Percentiles rank a stretch among this genome's conserved stretches.
Conservation (phyloP, 2,888 invertebrate species). For the Sussaba pulchella region DNA sequence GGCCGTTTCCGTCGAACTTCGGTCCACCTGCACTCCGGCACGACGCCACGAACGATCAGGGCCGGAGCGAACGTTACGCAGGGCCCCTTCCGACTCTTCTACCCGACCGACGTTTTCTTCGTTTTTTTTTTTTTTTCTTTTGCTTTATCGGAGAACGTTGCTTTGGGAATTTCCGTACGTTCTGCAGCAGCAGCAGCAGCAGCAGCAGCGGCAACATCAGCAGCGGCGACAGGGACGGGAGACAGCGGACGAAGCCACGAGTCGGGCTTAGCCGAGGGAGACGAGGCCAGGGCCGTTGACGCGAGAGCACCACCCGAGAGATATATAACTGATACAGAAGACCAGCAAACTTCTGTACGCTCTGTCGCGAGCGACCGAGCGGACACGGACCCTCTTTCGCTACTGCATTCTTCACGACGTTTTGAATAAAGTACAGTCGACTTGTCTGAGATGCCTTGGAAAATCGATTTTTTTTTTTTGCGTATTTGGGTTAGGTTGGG, state of each 20-base stretch:
- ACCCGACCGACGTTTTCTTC: neutral
- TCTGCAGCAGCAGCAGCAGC: neutral
- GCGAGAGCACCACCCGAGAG: slow-evolving; percentile 36
- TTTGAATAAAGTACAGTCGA: neutral
- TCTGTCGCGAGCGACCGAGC: slow-evolving; percentile 39
- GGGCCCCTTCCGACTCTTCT: neutral
- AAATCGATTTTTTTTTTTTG: too few species aligned
- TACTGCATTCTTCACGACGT: slow-evolving; percentile 27
- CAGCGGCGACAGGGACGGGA: slow-evolving; percentile 15
- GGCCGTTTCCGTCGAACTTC: slow-evolving; percentile 81
- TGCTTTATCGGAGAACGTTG: too few species aligned
- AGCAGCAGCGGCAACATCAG: neutral
- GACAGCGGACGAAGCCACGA: slow-evolving; percentile 23
- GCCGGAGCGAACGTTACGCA: slow-evolving; percentile 13
- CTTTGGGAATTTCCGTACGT: neutral
- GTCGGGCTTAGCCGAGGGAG: slow-evolving; percentile 61
- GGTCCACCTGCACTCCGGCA: slow-evolving; percentile 86
- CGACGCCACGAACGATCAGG: slow-evolving; percentile 73
- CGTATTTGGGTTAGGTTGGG: too few species aligned
- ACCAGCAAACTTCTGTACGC: slow-evolving; percentile 31
- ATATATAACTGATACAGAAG: slow-evolving; percentile 17
- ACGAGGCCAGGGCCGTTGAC: slow-evolving; percentile 68
- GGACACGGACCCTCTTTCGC: slow-evolving; percentile 23
- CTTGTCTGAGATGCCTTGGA: neutral
- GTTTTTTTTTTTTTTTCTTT: too few species aligned